Evolutionary conservation across 2,888 invertebrate species (phyloP).

Genomic region (Polydrusus tereticollis): DNA sequence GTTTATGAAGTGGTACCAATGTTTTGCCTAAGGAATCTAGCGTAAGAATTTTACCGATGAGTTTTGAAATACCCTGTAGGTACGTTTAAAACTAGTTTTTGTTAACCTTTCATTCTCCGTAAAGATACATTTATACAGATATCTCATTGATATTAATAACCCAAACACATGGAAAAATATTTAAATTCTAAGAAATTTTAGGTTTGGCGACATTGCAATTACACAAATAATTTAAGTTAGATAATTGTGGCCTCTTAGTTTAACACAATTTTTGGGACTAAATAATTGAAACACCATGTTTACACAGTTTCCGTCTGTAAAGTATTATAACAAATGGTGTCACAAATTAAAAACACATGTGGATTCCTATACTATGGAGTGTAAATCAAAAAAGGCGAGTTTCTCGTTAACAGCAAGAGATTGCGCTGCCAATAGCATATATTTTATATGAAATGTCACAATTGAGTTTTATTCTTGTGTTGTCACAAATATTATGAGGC

Average conservation of each 20-base stretch:
- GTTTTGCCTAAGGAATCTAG: no score
- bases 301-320: not conserved
- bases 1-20: no score
- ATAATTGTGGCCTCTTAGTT: not conserved
- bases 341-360: not conserved
- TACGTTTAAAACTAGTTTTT: no score
- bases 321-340: not conserved
- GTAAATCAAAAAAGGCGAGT: not conserved
- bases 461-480: constrained; percentile 11
- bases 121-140: no score
- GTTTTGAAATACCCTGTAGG: no score
- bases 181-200: not conserved
- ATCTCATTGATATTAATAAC: not conserved
- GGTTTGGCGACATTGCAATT: not conserved
- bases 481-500: constrained; percentile 6
- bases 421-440: not conserved
- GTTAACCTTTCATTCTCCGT: no score
- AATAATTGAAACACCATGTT: not conserved
- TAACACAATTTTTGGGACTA: not conserved
- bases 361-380: not conserved
- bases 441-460: not conserved
- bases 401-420: not conserved
- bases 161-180: not conserved
- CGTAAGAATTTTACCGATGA: no score
- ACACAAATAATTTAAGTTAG: not conserved